Evolutionary conservation across 2,888 invertebrate genomes (phyloP).

Genomic region (Mythimna vitellina): DNA sequence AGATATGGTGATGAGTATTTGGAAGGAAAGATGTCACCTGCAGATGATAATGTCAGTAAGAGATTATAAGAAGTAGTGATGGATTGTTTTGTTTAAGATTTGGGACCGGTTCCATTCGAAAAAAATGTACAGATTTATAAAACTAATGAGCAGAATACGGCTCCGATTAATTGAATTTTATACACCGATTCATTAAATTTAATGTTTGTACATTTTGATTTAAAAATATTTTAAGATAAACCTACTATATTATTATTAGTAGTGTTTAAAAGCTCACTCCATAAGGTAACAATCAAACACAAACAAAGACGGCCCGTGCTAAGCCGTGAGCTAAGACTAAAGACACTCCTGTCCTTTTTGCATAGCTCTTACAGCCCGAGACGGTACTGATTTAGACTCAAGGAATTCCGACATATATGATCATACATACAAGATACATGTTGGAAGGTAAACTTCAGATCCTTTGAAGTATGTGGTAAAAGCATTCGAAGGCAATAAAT

Average conservation of each 20-base stretch:
- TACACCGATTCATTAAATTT: not conserved
- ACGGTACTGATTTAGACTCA: conserved; percentile 68
- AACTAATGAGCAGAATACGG: not conserved
- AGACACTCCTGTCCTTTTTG: conserved; percentile 66
- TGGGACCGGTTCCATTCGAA: not conserved
- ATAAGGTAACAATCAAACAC: conserved; percentile 31
- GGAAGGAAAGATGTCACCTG: conserved; percentile 18
- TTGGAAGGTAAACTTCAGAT: conserved; percentile 44
- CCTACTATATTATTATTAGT: not conserved
- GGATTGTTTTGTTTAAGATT: not conserved
- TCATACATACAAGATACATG: conserved; percentile 25
- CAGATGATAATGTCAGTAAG: conserved; percentile 5
- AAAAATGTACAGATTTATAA: not conserved
- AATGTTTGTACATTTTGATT: not conserved
- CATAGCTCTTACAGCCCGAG: conserved; percentile 61
- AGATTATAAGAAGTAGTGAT: not conserved
- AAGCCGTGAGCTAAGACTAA: conserved; percentile 39
- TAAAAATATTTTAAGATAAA: conserved; percentile 2
- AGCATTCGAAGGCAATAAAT: conserved; percentile 51
- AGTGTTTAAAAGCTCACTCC: conserved; percentile 13
- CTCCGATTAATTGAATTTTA: not conserved
- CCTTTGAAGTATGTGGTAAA: conserved; percentile 63
- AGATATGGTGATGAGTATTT: conserved; percentile 48
- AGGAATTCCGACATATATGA: conserved; percentile 55
- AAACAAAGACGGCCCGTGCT: conserved; percentile 18